Evolutionary conservation across 2,888 invertebrate genomes (phyloP).

Genomic region (Drosophila kokeensis): DNA sequence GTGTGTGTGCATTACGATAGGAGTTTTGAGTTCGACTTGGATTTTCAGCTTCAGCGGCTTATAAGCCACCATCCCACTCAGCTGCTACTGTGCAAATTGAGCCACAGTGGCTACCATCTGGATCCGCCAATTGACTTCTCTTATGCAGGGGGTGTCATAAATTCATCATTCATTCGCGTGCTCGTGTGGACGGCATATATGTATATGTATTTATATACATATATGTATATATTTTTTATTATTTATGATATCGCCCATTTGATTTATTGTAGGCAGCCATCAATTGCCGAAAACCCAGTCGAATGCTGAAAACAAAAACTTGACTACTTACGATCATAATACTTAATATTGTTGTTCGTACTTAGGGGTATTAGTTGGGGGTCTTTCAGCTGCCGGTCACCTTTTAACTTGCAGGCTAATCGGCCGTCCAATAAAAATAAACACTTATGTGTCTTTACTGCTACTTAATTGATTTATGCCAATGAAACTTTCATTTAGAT

Average conservation of each 20-base stretch:
- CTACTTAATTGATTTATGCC: constrained; percentile 65
- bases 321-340: constrained; percentile 29
- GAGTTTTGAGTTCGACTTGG: constrained; percentile 44
- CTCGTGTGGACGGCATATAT: constrained; percentile 35
- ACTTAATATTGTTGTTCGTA: constrained; percentile 20
- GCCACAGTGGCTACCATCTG: constrained; percentile 49
- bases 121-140: constrained; percentile 47
- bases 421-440: constrained; percentile 31
- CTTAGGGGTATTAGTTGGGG: constrained; percentile 13
- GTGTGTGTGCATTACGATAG: constrained; percentile 60
- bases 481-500: constrained; percentile 59
- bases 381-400: constrained; percentile 19
- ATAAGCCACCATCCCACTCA: neutral
- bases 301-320: constrained; percentile 38
- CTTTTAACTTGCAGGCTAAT: constrained; percentile 54
- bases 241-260: constrained; percentile 66
- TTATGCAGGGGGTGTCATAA: constrained; percentile 65
- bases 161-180: constrained; percentile 74
- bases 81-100: constrained; percentile 68
- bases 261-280: constrained; percentile 60
- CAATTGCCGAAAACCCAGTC: constrained; percentile 54
- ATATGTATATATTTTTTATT: constrained; percentile 3
- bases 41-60: constrained; percentile 38
- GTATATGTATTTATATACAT: constrained; percentile 1
- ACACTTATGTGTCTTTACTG: constrained; percentile 43